Evolutionary conservation across 2,888 invertebrate species (phyloP).

Genomic region (Cyclophora punctaria): DNA sequence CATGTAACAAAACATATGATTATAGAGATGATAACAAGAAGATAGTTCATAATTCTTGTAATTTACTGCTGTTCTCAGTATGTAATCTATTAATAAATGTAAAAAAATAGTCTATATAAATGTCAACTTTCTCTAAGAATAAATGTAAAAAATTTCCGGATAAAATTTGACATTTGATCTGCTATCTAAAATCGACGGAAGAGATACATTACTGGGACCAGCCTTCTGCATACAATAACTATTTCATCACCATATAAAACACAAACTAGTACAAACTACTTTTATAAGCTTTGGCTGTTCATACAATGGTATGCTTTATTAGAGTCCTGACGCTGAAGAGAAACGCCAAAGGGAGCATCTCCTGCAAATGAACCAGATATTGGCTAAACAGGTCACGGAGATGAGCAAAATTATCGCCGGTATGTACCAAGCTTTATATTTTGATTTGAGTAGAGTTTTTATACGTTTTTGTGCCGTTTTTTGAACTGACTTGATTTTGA

Average conservation of each 20-base stretch:
- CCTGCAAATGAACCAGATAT: conserved; percentile 91
- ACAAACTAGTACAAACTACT: conserved; percentile 24
- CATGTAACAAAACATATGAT: no score
- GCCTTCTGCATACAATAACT: conserved; percentile 22
- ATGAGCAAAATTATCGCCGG: conserved; percentile 97
- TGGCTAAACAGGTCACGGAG: conserved; percentile 95
- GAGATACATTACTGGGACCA: no score
- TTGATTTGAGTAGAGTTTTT: background rate
- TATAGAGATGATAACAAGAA: no score
- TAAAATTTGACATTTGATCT: no score
- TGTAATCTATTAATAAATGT: no score
- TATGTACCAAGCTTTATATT: conserved; percentile 59
- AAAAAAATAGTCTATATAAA: no score
- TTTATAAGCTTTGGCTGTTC: conserved; percentile 56
- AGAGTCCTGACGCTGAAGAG: conserved; percentile 86
- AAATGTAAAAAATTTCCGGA: no score
- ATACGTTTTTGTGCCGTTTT: conserved; percentile 12
- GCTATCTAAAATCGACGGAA: no score
- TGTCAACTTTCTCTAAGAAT: no score
- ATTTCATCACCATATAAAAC: background rate
- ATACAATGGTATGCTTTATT: conserved; percentile 39
- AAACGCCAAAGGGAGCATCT: conserved; percentile 92
- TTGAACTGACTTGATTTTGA: conserved; percentile 2
- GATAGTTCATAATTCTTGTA: no score
- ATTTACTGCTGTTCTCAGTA: no score